Conservation (phyloP, 2,888 invertebrate species). For the Chloroclysta siterata region DNA sequence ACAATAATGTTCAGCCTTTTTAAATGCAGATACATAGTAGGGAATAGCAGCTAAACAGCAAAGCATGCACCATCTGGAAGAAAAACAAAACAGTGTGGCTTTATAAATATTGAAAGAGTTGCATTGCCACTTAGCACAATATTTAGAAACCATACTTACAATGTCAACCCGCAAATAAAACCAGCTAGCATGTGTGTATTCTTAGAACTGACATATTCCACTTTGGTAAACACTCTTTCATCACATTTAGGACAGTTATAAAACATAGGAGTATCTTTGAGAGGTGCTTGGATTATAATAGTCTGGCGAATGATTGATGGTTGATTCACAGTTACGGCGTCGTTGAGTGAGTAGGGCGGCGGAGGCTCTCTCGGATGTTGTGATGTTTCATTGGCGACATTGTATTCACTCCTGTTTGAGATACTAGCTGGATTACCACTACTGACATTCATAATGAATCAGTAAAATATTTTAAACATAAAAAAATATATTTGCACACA, state of each 20-base stretch:
- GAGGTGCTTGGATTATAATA: conserved; percentile 59
- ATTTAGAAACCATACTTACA: conserved; percentile 57
- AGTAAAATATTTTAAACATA: conserved; percentile 36
- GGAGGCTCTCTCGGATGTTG: conserved; percentile 59
- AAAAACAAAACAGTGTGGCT: conserved; percentile 15
- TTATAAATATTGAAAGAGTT: no score
- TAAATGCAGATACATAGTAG: conserved; percentile 64
- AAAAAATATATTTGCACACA: conserved; percentile 30
- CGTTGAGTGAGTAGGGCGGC: conserved; percentile 62
- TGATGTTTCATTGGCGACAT: conserved; percentile 47
- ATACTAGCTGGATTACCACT: conserved; percentile 49
- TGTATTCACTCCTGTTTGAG: conserved; percentile 44
- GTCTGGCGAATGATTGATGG: conserved; percentile 60
- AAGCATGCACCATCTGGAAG: conserved; percentile 75
- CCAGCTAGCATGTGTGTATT: conserved; percentile 77
- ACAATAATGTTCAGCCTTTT: conserved; percentile 73
- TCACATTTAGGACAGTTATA: conserved; percentile 67
- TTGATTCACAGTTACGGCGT: conserved; percentile 42
- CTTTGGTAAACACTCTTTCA: conserved; percentile 65
- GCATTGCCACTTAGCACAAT: no score
- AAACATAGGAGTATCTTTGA: conserved; percentile 60
- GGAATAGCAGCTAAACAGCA: conserved; percentile 75
- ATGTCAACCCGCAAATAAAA: conserved; percentile 72
- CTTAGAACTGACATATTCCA: conserved; percentile 67
- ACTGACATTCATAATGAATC: conserved; percentile 50